Conservation (phyloP, 2,888 invertebrate genomes). For the Monoplex corrugatus region DNA sequence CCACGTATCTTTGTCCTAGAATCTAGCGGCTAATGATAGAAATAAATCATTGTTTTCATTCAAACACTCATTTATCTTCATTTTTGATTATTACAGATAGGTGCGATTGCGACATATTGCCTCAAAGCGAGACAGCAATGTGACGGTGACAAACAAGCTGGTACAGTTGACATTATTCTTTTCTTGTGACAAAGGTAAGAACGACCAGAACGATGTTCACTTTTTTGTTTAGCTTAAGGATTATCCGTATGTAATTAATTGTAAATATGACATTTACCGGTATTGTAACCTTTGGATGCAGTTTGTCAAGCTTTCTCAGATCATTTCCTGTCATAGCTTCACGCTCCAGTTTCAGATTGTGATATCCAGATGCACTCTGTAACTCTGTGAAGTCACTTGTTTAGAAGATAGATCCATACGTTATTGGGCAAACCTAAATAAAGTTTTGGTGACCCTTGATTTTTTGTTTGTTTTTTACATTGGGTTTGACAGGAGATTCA, state of each 20-base stretch:
- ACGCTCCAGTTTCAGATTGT: neutral
- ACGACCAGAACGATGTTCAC: no score
- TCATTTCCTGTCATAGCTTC: neutral
- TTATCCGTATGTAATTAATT: neutral
- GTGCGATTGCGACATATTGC: neutral
- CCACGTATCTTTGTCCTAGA: no score
- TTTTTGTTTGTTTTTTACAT: no score
- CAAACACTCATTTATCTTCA: no score
- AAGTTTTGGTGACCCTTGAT: no score
- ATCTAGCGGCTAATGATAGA: no score
- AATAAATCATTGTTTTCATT: no score
- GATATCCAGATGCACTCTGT: no score
- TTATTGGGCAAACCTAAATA: no score
- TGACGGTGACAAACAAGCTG: slow-evolving; percentile 7
- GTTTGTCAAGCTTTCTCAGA: neutral
- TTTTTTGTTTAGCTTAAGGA: no score
- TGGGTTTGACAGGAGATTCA: no score
- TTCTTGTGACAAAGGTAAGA: neutral
- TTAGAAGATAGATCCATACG: neutral
- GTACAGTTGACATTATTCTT: slow-evolving; percentile 11
- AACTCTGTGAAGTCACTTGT: no score
- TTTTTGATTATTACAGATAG: neutral
- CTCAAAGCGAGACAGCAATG: slow-evolving; percentile 6
- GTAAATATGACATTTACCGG: neutral
- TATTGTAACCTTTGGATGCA: neutral